Evolutionary conservation across 2,797 vertebrate genomes (phyloP), one percentile per base, ranked within the genome.

Genomic region (Xiphophorus birchmanni): DNA sequence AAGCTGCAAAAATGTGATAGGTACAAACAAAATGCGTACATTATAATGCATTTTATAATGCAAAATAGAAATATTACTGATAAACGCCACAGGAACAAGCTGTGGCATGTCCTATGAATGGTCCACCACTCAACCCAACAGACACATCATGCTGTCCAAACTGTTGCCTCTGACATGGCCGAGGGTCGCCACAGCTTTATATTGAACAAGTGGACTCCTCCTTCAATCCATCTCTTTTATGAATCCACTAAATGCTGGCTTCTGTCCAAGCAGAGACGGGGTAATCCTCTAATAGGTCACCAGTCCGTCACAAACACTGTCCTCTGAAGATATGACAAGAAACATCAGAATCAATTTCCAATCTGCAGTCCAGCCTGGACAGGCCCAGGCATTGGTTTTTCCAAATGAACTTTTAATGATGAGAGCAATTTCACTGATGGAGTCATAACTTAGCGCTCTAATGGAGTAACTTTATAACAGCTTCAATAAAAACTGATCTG

Each of bases 371-470:
- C 44, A 77, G 80, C 81, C 82, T 81, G 52, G 72, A 84, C 82
- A 63, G 75, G 83, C 60, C 6, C 32, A 74, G 72, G 60, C 45
- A 50, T 77, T 60, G 47, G 13, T 56, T 85, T 82, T 78, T 63
- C 81, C 81, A 81, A 86, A 85, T 89, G 58, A 85, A 83, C 63
- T 85, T 89, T 81, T 78, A 73, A 87, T 1, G 13, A 82, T 79
- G 75, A 84, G 48, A 84, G 76, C 77, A 80, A 78, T 88, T 84
- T 58, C 83, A 87, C 77, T 82, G 83, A 89, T 81, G 40, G 80
- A 75, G 82, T 75, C 71, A 72, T 82, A 82, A 86, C 54, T 79
- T n/a, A 58, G 50, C 67, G 76, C 82, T 74, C 37, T 44, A 67
- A 80, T 60, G 44, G 73, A 82, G 73, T 56, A 47, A 86, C 80